A percentile compares a stretch with the other conserved stretches of the same genome.
phyloP scores from a whole-genome alignment of 2,888 invertebrate species.

The Allygus modestus region DNA sequence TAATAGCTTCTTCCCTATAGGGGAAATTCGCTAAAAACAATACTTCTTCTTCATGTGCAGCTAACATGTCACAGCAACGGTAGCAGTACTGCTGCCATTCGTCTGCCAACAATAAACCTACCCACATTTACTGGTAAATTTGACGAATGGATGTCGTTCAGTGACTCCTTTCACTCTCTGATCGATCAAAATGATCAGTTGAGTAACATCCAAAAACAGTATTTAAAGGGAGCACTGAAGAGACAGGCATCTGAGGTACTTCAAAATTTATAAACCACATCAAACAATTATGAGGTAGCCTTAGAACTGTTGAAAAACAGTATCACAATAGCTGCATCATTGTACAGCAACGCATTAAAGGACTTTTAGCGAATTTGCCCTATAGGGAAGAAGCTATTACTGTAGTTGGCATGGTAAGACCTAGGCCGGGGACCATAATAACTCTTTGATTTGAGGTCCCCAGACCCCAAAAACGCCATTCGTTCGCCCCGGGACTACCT shows the following conservation, averaged over 20 bases:
- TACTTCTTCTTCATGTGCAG: no score
- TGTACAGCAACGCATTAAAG: conserved; percentile 28
- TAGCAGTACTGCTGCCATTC: background rate
- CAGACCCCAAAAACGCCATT: no score
- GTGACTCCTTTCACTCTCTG: conserved; percentile 12
- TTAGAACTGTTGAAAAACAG: conserved; percentile 2
- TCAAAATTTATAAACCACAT: background rate
- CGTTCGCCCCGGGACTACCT: no score
- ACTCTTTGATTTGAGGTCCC: no score
- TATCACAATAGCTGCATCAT: conserved; percentile 14
- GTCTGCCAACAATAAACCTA: background rate
- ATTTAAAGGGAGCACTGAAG: conserved; percentile 38
- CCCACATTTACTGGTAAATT: background rate
- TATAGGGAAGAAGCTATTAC: no score
- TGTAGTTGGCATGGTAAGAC: no score
- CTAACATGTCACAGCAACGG: no score
- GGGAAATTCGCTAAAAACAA: no score
- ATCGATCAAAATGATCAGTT: conserved; percentile 11
- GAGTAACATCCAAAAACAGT: conserved; percentile 17
- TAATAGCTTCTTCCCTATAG: no score
- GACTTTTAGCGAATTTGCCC: no score
- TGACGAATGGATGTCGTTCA: background rate
- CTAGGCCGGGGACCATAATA: no score
- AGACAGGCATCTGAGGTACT: conserved; percentile 36
- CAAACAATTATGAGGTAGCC: conserved; percentile 21